Conservation (phyloP, 2,888 invertebrate species). For the Neocrepidodera transversa region DNA sequence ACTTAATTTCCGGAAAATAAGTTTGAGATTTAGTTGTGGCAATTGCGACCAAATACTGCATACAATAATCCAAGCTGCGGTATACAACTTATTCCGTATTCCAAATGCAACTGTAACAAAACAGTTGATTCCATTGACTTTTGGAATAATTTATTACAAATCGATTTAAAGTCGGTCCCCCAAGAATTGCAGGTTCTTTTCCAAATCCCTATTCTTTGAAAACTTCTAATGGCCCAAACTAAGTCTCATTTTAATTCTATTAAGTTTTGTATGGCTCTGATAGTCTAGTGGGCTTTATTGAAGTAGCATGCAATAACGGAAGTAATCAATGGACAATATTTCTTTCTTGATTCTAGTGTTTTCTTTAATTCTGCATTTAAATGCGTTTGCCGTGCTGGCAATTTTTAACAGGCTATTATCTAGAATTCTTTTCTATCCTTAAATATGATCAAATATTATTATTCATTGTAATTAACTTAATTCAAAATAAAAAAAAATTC, state of each 20-base stretch:
- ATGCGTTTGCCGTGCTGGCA: no score
- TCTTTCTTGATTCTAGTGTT: background rate
- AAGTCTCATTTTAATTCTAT: conserved; percentile 15
- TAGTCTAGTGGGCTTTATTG: background rate
- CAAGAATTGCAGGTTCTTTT: conserved; percentile 4
- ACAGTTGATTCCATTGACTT: conserved; percentile 2
- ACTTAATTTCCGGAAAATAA: no score
- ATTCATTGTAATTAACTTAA: no score
- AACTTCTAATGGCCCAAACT: conserved; percentile 8
- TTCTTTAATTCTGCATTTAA: background rate
- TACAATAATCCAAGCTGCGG: no score
- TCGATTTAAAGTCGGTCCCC: conserved; percentile 8
- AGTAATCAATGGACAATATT: conserved; percentile 4
- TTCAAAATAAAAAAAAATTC: no score
- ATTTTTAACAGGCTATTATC: no score
- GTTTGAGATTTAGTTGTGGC: no score
- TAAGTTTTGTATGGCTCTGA: background rate
- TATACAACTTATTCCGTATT: conserved; percentile 7
- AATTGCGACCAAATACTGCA: no score
- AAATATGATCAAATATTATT: no score
- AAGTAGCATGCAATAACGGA: conserved; percentile 5
- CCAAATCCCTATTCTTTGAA: background rate
- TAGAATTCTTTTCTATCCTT: no score
- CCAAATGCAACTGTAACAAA: conserved; percentile 7
- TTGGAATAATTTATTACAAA: conserved; percentile 19